phyloP scores from a whole-genome alignment of 2,113 vertebrate genomes.

The Brachyhypopomus occidentalis region DNA sequence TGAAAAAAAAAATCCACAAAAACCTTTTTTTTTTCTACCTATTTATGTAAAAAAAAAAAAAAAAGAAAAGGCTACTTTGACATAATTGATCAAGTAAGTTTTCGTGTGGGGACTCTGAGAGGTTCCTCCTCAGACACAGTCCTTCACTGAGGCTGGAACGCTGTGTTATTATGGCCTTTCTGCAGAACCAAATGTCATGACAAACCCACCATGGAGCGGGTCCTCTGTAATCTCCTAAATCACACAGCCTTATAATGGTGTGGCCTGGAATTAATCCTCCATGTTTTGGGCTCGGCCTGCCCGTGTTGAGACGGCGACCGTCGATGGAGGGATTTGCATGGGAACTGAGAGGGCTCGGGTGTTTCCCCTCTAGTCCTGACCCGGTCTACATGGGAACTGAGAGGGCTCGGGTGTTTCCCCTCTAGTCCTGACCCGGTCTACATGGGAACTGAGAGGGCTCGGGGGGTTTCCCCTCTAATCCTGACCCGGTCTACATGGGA shows the following conservation, averaged over 20 bases:
- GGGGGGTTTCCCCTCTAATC: not conserved
- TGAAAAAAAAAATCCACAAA: too few species aligned
- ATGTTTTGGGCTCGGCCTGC: slow-evolving; percentile 43
- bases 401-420: not conserved
- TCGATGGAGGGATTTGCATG: slow-evolving; percentile 36
- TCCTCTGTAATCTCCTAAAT: slow-evolving; percentile 72
- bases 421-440: slow-evolving; percentile 16
- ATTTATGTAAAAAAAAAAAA: not conserved
- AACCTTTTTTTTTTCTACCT: not conserved
- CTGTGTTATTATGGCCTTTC: slow-evolving; percentile 29
- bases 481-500: slow-evolving; percentile 11
- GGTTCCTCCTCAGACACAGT: slow-evolving; percentile 18
- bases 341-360: not conserved
- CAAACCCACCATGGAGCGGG: slow-evolving; percentile 51
- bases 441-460: too few species aligned
- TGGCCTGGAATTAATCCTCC: slow-evolving; percentile 67
- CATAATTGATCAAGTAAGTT: slow-evolving; percentile 12
- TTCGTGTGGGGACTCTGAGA: slow-evolving; percentile 17
- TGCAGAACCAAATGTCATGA: slow-evolving; percentile 46
- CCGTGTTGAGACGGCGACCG: slow-evolving; percentile 34
- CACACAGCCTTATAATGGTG: slow-evolving; percentile 58
- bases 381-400: too few species aligned
- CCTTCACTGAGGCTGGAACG: slow-evolving; percentile 18
- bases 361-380: slow-evolving; percentile 7
- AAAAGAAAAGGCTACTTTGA: not conserved